phyloP scores from a whole-genome alignment of 2,888 invertebrate species.

The Elmis aenea region DNA sequence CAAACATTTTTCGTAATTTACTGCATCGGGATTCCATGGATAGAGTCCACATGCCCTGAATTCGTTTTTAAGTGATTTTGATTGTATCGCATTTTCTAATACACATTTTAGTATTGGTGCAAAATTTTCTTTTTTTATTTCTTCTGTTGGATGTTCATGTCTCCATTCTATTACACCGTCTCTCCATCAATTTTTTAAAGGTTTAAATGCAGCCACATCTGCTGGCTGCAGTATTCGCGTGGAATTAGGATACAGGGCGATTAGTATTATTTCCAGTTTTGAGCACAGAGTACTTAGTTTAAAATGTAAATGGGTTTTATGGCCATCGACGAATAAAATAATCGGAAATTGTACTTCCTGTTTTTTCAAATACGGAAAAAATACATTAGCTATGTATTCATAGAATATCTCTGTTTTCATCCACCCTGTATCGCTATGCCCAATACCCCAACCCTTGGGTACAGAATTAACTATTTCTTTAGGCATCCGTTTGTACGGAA shows the following conservation, averaged over 20 bases:
- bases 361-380: slow-evolving; percentile 10
- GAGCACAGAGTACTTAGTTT: slow-evolving; percentile 25
- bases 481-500: too few species aligned
- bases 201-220: slow-evolving; percentile 27
- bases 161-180: slow-evolving; percentile 22
- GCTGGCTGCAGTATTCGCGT: slow-evolving; percentile 28
- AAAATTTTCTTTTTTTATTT: slow-evolving; percentile 21
- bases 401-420: too few species aligned
- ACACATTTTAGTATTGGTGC: slow-evolving; percentile 14
- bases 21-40: slow-evolving; percentile 23
- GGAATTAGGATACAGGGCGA: slow-evolving; percentile 28
- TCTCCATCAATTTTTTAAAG: slow-evolving; percentile 23
- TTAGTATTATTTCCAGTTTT: slow-evolving; percentile 25
- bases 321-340: slow-evolving; percentile 19
- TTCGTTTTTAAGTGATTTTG: slow-evolving; percentile 10
- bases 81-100: slow-evolving; percentile 6
- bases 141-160: slow-evolving; percentile 20
- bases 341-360: slow-evolving; percentile 13
- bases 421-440: too few species aligned
- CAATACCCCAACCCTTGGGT: too few species aligned
- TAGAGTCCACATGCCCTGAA: slow-evolving; percentile 22
- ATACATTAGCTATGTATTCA: too few species aligned
- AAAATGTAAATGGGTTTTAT: slow-evolving; percentile 20
- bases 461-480: too few species aligned
- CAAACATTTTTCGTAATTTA: slow-evolving; percentile 17